Conservation (phyloP, 2,113 vertebrate genomes). For the Oenanthe oenanthe region DNA sequence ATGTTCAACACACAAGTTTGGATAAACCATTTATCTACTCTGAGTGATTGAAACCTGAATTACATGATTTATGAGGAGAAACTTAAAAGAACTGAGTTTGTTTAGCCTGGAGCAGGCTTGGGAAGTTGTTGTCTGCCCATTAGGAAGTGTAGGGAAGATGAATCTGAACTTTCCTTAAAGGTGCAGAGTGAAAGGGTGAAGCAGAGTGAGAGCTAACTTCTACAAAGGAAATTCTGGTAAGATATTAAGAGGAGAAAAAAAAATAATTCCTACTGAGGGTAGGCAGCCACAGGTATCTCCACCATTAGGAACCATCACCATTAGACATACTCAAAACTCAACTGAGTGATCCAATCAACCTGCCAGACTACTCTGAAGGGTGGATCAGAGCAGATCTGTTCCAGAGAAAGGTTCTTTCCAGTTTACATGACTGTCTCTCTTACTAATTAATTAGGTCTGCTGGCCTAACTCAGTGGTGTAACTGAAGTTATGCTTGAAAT, state of each 20-base stretch:
- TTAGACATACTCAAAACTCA: neutral
- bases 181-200: neutral
- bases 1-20: neutral
- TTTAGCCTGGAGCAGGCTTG: neutral
- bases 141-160: rapidly evolving
- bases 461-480: neutral
- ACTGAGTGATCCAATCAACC: neutral
- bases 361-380: neutral
- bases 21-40: neutral
- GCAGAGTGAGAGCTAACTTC: neutral
- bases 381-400: neutral
- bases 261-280: neutral
- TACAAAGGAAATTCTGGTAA: neutral
- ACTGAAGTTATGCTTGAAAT: neutral
- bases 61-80: neutral
- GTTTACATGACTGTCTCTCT: neutral
- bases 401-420: neutral
- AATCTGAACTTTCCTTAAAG: neutral
- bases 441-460: neutral
- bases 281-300: neutral
- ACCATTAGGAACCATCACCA: neutral
- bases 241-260: neutral
- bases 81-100: neutral
- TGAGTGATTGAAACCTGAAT: neutral
- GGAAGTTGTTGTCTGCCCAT: neutral